Evolutionary conservation across 2,888 invertebrate species (phyloP).

Genomic region (Netelia melanura): DNA sequence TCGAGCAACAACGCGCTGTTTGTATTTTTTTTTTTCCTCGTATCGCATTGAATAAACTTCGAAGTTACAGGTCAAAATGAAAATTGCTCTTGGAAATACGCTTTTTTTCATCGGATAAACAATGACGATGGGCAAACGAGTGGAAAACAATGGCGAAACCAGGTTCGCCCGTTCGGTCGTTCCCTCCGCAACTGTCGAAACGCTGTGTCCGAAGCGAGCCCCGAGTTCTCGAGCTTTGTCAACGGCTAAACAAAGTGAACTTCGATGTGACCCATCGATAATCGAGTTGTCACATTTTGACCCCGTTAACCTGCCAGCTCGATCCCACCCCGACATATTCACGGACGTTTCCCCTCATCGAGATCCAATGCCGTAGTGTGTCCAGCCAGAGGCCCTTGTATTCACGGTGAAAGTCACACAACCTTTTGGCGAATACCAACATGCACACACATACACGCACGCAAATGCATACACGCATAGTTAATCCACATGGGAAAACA

Average conservation of each 20-base stretch:
- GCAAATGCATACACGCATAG: not conserved
- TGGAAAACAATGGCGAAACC: conserved; percentile 43
- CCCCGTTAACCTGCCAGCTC: not conserved
- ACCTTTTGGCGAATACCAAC: not conserved
- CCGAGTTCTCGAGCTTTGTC: conserved; percentile 36
- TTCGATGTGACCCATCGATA: conserved; percentile 55
- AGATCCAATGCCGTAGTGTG: not conserved
- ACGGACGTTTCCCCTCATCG: conserved; percentile 15
- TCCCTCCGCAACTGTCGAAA: conserved; percentile 5
- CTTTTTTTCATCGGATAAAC: conserved; percentile 39
- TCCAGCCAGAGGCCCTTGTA: conserved; percentile 13
- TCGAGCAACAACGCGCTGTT: too few relatives aligned
- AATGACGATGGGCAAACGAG: conserved; percentile 34
- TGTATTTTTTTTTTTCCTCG: not conserved
- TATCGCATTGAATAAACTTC: not conserved
- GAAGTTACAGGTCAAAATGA: conserved; percentile 1
- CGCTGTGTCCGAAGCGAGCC: not conserved
- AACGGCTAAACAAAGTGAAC: conserved; percentile 54
- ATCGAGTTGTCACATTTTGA: conserved; percentile 49
- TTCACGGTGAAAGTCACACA: not conserved
- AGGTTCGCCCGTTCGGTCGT: not conserved
- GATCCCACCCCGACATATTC: conserved; percentile 1
- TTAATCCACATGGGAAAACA: conserved; percentile 41
- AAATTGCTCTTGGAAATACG: conserved; percentile 34
- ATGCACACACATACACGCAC: not conserved